Evolutionary conservation across 2,888 invertebrate species (phyloP).

Genomic region (Ochropleura leucogaster): DNA sequence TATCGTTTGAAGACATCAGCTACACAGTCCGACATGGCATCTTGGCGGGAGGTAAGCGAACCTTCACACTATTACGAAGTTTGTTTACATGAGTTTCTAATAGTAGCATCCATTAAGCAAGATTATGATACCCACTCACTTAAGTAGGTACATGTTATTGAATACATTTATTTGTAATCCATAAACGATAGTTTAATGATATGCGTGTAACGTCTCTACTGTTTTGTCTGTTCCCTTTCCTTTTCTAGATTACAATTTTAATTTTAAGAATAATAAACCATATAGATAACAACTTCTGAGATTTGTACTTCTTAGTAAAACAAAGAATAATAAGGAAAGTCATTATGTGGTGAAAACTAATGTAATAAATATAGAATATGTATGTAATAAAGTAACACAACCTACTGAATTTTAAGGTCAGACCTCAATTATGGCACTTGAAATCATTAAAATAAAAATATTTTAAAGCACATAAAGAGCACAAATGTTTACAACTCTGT

Average conservation of each 20-base stretch:
- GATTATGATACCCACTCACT: slow-evolving; percentile 30
- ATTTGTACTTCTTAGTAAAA: slow-evolving; percentile 21
- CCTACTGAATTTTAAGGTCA: background rate
- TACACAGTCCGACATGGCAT: slow-evolving; percentile 92
- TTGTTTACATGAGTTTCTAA: slow-evolving; percentile 43
- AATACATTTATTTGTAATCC: slow-evolving; percentile 6
- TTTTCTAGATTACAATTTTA: background rate
- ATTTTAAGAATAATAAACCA: background rate
- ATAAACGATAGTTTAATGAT: background rate
- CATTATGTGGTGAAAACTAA: background rate
- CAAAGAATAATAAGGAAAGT: slow-evolving; percentile 47
- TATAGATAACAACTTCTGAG: slow-evolving; percentile 17
- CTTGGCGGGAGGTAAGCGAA: slow-evolving; percentile 88
- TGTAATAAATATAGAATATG: too few relatives aligned
- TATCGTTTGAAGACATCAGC: slow-evolving; percentile 92
- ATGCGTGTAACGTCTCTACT: slow-evolving; percentile 10
- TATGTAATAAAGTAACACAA: background rate
- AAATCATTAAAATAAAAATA: background rate
- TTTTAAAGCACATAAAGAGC: background rate
- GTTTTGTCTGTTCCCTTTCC: slow-evolving; percentile 1
- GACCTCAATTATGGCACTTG: background rate
- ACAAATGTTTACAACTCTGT: background rate
- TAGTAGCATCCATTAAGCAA: slow-evolving; percentile 37
- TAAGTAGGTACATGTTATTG: slow-evolving; percentile 12
- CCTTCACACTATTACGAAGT: slow-evolving; percentile 48